Base-by-base conservation (phyloP, 2,797 vertebrate species). In the Alcedo quadribrachys region DNA sequence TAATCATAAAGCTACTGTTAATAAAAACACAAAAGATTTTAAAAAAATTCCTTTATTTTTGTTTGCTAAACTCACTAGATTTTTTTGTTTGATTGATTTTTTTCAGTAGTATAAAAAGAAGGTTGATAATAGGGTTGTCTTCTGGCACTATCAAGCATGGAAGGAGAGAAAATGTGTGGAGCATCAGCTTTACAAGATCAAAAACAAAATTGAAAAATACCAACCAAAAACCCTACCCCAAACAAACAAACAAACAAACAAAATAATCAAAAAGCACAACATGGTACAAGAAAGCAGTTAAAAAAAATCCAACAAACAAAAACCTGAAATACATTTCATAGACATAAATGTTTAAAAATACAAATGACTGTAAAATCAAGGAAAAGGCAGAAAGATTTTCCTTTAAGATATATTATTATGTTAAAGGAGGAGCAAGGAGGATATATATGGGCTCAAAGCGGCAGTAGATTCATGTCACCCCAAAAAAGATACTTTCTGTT, bases 81-180 rank as follows among this genome's bases (percentile, higher is more conserved):
- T 86, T 63, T 66, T 50, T n/a, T 19, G 18, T 54, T 54, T 19
- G 51, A 19, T 54, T 54, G 16, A 11, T 21, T 55, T 85, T 66
- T 66, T 55, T 58, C 46, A 93, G 92, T 88, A 96, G 95, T 96
- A 95, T 78, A 98, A 98, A 98, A 98, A 98, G 92, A 75, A 94
- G 96, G 97, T 97, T 97, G 97, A 97, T 97, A 97, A 96, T 93
- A 96, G 94, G 92, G 94, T 95, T 95, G 85, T 98, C 93, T 98
- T 97, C 97, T 96, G 86, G 97, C 90, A 87, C 92, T 96, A 90
- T 90, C 94, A 95, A 81, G 95, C 96, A 96, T 89, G 95, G 97
- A 98, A 98, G 96, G 81, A 92, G 96, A 97, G 93, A 96, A 85
- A 96, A 96, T 67, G 79, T 92, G 96, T 80, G 27, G 94, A 97